Evolutionary conservation across 2,113 vertebrate genomes (phyloP), one percentile per base, ranked within the genome.

Genomic region (Tapirus terrestris): DNA sequence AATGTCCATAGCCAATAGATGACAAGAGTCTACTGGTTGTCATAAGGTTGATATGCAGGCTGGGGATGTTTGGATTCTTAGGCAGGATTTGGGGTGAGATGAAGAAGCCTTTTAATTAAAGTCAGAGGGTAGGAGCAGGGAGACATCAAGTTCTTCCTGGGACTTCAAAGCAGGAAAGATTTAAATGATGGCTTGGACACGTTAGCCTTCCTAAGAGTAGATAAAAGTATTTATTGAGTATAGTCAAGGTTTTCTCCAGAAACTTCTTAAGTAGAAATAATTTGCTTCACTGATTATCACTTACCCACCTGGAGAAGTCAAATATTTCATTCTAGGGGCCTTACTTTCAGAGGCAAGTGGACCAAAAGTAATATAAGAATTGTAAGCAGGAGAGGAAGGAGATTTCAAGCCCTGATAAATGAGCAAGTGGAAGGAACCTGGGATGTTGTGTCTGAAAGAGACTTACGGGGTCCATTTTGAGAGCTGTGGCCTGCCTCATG

Each of bases 151-250:
- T 51, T 96, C 48, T 72, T 70, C 48, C 53, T 51, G 31, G 31
- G 91, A 73, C 33, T 73, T 75, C 94, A 95, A 96, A 97, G 76
- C 81, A 48, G 60, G 48, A 56, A 68, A 72, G n/a, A 77, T 61
- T 23, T 75, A 81, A 91, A 88, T 56, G 39, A 91, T n/a, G 11
- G 12, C 16, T 20, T 88, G 77, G 48, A 81, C 8, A 58, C 51
- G 31, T 65, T 67, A 83, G 12, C 53, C 43, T 79, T 39, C 6
- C 56, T 75, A 39, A 73, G 17, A 79, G 25, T 20, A 45, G 70
- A 61, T 14, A 12, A n/a, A 76, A 65, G 16, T 43, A 31, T 58
- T 63, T 58, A 58, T 0, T 86, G 8, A 73, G 17, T 72, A 25
- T 51, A 56, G 39, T 83, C 76, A 36, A 67, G 81, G 27, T 91